Conservation (phyloP, 2,113 vertebrate species). For the Xerus inauris region DNA sequence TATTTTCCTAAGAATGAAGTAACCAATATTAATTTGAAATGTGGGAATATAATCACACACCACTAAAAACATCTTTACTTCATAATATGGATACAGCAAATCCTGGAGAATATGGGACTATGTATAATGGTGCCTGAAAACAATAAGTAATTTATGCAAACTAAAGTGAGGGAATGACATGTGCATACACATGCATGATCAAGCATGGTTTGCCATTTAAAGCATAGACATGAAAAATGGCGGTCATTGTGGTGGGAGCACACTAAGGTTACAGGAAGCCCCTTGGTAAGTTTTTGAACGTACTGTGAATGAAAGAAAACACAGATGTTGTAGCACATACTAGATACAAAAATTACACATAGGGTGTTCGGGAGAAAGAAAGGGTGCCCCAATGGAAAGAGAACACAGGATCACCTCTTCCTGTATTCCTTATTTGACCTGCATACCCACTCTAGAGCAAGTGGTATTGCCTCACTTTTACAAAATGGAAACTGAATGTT, state of each 20-base stretch:
- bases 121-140: neutral
- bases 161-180: neutral
- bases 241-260: too few species aligned
- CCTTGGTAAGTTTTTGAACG: neutral
- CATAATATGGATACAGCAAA: neutral
- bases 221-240: neutral
- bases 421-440: neutral
- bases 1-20: neutral
- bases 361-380: neutral
- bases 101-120: neutral
- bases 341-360: neutral
- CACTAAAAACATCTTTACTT: neutral
- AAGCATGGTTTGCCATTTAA: neutral
- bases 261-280: neutral
- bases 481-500: neutral
- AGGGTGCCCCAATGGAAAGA: rapidly evolving
- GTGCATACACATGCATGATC: neutral
- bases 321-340: too few species aligned
- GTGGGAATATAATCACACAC: neutral
- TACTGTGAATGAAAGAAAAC: too few species aligned
- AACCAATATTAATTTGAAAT: neutral
- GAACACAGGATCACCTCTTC: neutral
- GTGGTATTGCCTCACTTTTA: neutral
- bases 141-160: neutral
- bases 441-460: neutral